Evolutionary conservation across 2,888 invertebrate species (phyloP).

Genomic region (Sphinx pinastri): DNA sequence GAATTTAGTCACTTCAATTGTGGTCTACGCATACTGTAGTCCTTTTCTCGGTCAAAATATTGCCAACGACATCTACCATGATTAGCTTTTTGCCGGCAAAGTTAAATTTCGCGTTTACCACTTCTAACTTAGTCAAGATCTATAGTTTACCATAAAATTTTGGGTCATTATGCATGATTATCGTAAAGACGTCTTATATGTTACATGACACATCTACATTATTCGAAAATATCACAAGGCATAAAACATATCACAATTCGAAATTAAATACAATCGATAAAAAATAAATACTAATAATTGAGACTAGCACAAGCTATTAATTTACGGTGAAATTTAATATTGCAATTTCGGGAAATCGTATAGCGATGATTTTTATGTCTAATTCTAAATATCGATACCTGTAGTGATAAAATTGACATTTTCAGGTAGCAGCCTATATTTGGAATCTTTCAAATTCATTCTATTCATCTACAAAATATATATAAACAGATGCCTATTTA

Average conservation of each 20-base stretch:
- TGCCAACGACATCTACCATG: too few species aligned
- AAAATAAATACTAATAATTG: background rate
- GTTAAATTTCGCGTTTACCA: too few species aligned
- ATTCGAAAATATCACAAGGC: constrained; percentile 13
- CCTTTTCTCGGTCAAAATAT: too few species aligned
- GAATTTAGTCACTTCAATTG: too few species aligned
- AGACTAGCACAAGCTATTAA: constrained; percentile 5
- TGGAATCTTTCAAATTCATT: background rate
- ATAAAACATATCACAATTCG: constrained; percentile 18
- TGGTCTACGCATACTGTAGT: too few species aligned
- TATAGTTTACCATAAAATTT: background rate
- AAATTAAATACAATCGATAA: constrained; percentile 9
- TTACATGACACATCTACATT: background rate
- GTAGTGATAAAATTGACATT: constrained; percentile 16
- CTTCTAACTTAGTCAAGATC: background rate
- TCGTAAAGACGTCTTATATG: background rate
- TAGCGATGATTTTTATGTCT: background rate
- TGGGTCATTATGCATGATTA: background rate
- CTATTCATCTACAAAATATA: background rate
- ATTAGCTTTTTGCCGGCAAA: too few species aligned
- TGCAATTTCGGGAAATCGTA: background rate
- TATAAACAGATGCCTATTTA: background rate
- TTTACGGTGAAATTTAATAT: background rate
- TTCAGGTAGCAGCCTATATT: background rate
- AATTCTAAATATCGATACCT: constrained; percentile 3